Conservation (phyloP, 2,113 vertebrate genomes). For the Petrocephalus microphthalmus region DNA sequence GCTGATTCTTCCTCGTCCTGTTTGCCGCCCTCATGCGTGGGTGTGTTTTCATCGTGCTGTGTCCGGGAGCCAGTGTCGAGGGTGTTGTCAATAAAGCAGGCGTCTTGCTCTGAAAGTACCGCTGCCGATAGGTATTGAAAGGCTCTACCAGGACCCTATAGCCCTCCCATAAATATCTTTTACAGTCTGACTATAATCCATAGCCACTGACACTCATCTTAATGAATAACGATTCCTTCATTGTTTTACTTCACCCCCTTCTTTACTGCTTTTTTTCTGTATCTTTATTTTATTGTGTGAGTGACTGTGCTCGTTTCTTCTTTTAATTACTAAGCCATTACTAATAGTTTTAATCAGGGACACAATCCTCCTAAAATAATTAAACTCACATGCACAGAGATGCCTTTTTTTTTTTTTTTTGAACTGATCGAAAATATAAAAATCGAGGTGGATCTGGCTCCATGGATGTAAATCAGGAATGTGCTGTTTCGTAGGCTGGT, state of each 20-base stretch:
- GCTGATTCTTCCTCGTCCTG: not conserved
- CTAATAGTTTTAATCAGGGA: not conserved
- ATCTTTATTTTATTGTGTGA: not conserved
- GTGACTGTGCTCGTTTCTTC: not conserved
- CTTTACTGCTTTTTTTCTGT: not conserved
- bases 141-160: not conserved
- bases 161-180: conserved; percentile 16
- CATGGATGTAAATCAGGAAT: not conserved
- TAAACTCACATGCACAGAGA: conserved; percentile 1
- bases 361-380: not conserved
- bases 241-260: not conserved
- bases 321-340: not conserved
- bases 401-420: not conserved
- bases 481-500: not conserved
- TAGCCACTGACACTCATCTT: not conserved
- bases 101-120: not conserved
- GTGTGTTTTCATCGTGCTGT: not conserved
- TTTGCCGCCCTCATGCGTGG: not conserved
- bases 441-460: not conserved
- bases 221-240: not conserved
- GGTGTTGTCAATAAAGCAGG: not conserved
- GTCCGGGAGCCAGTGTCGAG: not conserved
- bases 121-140: not conserved
- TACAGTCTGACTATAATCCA: not conserved
- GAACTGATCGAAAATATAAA: not conserved